Percentiles rank a stretch among this genome's conserved stretches.
phyloP scores from a whole-genome alignment of 2,797 vertebrate genomes.

The Melanotaenia pygmaea region DNA sequence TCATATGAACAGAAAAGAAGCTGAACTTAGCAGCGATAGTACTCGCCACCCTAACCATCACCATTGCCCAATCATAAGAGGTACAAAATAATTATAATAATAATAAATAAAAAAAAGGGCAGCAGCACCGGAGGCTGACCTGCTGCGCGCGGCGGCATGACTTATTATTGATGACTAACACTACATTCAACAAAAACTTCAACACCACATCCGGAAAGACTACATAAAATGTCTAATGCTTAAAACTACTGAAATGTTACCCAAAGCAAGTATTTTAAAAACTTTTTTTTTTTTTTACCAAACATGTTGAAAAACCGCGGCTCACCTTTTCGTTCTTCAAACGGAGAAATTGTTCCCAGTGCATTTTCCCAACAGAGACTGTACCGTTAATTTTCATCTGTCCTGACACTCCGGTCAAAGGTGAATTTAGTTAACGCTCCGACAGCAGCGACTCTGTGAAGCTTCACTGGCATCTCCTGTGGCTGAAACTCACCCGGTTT shows the following conservation, averaged over 20 bases:
- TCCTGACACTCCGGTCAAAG: neutral
- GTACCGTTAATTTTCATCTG: conserved; percentile 39
- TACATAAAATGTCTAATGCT: too few species aligned
- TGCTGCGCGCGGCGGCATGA: conserved; percentile 40
- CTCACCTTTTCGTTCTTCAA: conserved; percentile 81
- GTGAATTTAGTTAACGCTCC: neutral
- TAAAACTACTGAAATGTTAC: neutral
- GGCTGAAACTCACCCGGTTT: conserved; percentile 38
- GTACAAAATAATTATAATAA: neutral
- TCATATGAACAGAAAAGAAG: conserved; percentile 18
- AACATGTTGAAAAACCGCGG: neutral
- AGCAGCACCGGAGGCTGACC: conserved; percentile 29
- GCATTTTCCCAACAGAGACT: conserved; percentile 66
- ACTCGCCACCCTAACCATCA: neutral
- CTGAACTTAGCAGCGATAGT: conserved; percentile 9
- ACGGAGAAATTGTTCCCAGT: conserved; percentile 83
- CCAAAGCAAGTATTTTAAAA: rapidly evolving
- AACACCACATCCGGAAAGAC: conserved; percentile 16
- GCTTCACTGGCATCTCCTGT: neutral
- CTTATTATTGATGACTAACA: conserved; percentile 53
- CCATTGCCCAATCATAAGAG: conserved; percentile 20
- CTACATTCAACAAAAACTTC: conserved; percentile 24
- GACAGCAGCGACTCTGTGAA: too few species aligned
- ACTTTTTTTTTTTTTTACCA: too few species aligned
- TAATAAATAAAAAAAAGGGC: conserved; percentile 3